Conservation (phyloP, 2,797 vertebrate species). For the Pseudomugil gertrudae region DNA sequence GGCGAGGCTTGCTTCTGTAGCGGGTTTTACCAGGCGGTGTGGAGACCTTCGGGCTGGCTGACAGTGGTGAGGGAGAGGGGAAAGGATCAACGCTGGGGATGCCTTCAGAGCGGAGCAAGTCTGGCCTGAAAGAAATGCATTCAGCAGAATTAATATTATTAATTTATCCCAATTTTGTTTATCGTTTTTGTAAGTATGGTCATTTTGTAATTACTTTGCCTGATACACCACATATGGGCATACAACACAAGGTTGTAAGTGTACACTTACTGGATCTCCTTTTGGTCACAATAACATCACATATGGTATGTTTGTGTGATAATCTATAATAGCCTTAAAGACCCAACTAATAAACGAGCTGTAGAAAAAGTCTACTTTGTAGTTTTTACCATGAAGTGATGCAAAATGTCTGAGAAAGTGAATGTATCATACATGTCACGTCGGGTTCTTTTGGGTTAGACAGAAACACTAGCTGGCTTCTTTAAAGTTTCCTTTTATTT, state of each 20-base stretch:
- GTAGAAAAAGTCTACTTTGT: too few species aligned
- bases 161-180: neutral
- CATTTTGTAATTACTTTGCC: neutral
- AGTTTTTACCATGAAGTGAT: too few species aligned
- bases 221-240: neutral
- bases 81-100: conserved; percentile 88
- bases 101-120: conserved; percentile 92
- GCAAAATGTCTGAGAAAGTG: too few species aligned
- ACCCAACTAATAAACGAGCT: too few species aligned
- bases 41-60: conserved; percentile 94
- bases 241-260: neutral
- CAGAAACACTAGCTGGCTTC: neutral
- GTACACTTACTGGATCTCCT: neutral
- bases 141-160: neutral
- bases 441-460: too few species aligned
- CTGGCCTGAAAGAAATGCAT: conserved; percentile 84
- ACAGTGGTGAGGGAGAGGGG: conserved; percentile 88
- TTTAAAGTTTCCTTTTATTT: neutral
- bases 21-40: conserved; percentile 90
- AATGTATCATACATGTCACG: too few species aligned
- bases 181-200: neutral
- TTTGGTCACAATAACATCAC: neutral
- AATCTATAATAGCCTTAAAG: neutral
- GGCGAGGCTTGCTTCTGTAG: conserved; percentile 94
- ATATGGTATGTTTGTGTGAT: neutral